Evolutionary conservation across 2,113 vertebrate genomes (phyloP).

Genomic region (Eira barbara): DNA sequence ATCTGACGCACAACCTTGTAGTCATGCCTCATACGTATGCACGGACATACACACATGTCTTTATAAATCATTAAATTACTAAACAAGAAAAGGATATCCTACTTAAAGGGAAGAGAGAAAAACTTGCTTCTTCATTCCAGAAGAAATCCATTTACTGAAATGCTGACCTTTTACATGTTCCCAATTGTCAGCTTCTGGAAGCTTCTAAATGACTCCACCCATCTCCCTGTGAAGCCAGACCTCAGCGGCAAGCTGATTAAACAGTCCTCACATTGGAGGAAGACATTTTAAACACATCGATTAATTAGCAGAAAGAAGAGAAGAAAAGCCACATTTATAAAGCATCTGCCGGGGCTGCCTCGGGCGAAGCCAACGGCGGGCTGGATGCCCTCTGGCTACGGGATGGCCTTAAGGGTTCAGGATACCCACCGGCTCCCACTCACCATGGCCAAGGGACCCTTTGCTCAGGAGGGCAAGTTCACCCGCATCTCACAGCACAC

Average conservation of each 20-base stretch:
- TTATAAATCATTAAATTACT: slow-evolving; percentile 47
- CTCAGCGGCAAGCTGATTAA: neutral
- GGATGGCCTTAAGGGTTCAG: slow-evolving; percentile 38
- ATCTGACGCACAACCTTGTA: neutral
- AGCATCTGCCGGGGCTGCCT: slow-evolving; percentile 24
- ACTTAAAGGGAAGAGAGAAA: slow-evolving; percentile 24
- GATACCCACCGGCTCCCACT: neutral
- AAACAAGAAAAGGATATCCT: slow-evolving; percentile 30
- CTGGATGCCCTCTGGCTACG: slow-evolving; percentile 24
- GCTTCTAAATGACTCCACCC: neutral
- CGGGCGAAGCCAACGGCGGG: neutral
- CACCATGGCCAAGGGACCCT: neutral
- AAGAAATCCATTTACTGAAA: slow-evolving; percentile 49
- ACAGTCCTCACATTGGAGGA: neutral
- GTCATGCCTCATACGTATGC: neutral
- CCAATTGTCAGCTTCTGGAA: slow-evolving; percentile 31
- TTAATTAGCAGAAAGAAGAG: slow-evolving; percentile 37
- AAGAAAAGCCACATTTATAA: slow-evolving; percentile 12
- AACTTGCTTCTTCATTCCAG: neutral
- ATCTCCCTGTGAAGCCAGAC: neutral
- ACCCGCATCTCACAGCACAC: neutral
- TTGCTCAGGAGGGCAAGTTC: neutral
- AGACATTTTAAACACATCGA: slow-evolving; percentile 53
- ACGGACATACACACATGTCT: neutral
- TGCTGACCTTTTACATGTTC: neutral